Evolutionary conservation across 1,140 invertebrate species (phyloP), one percentile per base, ranked within the genome.

Genomic region (Drosophila biarmipes): DNA sequence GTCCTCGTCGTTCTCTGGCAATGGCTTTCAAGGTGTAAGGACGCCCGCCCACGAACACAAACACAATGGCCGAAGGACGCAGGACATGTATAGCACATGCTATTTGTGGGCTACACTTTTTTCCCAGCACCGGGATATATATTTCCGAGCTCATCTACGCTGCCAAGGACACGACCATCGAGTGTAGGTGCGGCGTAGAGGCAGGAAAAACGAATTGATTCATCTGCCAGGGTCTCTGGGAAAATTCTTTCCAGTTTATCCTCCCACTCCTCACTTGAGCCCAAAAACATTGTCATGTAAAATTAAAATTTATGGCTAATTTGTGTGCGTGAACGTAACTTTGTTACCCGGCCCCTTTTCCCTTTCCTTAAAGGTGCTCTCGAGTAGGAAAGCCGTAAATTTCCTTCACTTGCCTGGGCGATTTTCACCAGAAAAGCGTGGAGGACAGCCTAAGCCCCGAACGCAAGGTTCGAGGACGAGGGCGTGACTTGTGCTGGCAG

Each of bases 241-340:
- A 62, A 49, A 67, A 67, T 63, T 35, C 45, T 43, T 31, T 74
- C 46, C 59, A 48, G 72, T 17, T 29, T 53, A 49, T 54, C 21
- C 49, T 10, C 29, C 43, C 49, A 55, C 29, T 8, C 38, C 38
- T 40, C 56, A 35, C 66, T 73, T 46, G 37, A 57, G 17, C 51
- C 46, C 72, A 38, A 67, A 75, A 75, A 82, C 71, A 87, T 79
- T 87, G 82, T 87, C 82, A 87, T 87, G 82, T 87, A 89, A 87
- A 87, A 87, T 87, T 89, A 89, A 89, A 87, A 87, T 87, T 87
- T 89, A 87, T 89, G 82, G 84, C 82, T 87, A 87, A 87, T 87
- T 87, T 87, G 66, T 79, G 82, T 87, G 82, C 69, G 75, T 76
- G 57, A 68, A 75, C 54, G 67, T 51, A 34, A 68, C 49, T 66